A percentile compares a stretch with the other conserved stretches of the same genome.
Evolutionary conservation across 2,113 vertebrate genomes (phyloP).

Genomic region (Phrynocephalus versicolor): DNA sequence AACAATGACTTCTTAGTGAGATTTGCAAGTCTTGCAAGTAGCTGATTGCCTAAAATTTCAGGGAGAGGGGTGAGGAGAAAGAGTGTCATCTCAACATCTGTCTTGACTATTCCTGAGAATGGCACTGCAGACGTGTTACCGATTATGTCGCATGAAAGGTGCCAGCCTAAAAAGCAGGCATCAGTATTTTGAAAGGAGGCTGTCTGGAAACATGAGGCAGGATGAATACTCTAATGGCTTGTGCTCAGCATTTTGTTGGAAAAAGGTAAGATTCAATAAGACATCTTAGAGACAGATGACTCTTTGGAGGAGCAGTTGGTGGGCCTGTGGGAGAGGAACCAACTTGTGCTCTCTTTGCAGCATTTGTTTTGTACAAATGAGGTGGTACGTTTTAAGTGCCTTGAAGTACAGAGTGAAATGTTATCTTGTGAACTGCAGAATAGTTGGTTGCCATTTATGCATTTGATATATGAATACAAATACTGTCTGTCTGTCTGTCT

Average conservation of each 20-base stretch:
- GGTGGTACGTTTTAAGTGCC: slow-evolving; percentile 62
- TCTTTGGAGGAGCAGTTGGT: slow-evolving; percentile 31
- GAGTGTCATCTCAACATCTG: slow-evolving; percentile 62
- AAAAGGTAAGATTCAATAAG: slow-evolving; percentile 61
- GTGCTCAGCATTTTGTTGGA: slow-evolving; percentile 59
- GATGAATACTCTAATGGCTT: slow-evolving; percentile 41
- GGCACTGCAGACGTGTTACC: slow-evolving; percentile 53
- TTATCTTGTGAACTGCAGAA: slow-evolving; percentile 60
- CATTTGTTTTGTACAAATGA: slow-evolving; percentile 55
- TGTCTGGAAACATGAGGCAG: slow-evolving; percentile 47
- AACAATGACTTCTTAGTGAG: slow-evolving; percentile 58
- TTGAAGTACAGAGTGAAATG: slow-evolving; percentile 69
- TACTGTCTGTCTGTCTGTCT: no score
- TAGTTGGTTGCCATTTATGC: slow-evolving; percentile 49
- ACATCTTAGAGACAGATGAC: slow-evolving; percentile 55
- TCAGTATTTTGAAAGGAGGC: slow-evolving; percentile 39
- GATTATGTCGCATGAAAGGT: slow-evolving; percentile 57
- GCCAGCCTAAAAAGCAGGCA: slow-evolving; percentile 55
- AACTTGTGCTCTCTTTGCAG: slow-evolving; percentile 51
- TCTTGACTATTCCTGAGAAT: slow-evolving; percentile 51
- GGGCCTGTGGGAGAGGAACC: slow-evolving; percentile 22
- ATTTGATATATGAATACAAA: slow-evolving; percentile 69
- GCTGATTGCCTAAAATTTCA: slow-evolving; percentile 53
- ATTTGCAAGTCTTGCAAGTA: slow-evolving; percentile 50
- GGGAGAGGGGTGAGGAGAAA: not conserved